phyloP scores from a whole-genome alignment of 2,888 invertebrate genomes.

The Cheilosia vulpina region DNA sequence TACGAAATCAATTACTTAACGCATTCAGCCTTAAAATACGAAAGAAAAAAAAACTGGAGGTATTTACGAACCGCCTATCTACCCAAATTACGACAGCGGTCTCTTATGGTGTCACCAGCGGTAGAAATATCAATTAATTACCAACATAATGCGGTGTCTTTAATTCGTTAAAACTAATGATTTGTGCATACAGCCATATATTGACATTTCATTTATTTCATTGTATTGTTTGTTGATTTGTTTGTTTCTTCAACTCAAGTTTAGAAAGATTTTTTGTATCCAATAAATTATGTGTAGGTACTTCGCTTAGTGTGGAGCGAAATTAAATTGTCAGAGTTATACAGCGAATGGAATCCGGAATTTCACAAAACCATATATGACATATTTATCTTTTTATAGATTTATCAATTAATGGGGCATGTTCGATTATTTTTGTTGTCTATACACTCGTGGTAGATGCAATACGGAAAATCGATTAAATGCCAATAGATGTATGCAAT shows the following conservation, averaged over 20 bases:
- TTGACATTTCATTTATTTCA: conserved; percentile 28
- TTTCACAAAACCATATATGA: conserved; percentile 34
- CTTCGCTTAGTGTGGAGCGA: not conserved
- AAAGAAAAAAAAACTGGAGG: not conserved
- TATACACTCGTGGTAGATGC: not conserved
- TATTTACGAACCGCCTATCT: conserved; percentile 14
- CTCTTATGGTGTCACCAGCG: conserved; percentile 45
- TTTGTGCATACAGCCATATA: conserved; percentile 19
- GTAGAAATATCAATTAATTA: conserved; percentile 47
- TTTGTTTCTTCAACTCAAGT: no score
- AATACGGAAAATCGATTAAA: conserved; percentile 17
- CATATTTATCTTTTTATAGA: conserved; percentile 30
- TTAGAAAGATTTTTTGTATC: no score
- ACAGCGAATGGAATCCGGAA: conserved; percentile 47
- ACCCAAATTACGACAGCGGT: conserved; percentile 31
- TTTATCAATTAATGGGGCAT: conserved; percentile 27
- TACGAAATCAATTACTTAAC: conserved; percentile 11
- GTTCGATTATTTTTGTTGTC: not conserved
- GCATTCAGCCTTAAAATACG: no score
- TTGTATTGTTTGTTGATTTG: not conserved
- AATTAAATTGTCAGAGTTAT: conserved; percentile 10
- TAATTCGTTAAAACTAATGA: conserved; percentile 9
- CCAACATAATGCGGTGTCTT: not conserved
- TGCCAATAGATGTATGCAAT: conserved; percentile 28
- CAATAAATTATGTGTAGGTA: conserved; percentile 35